Evolutionary conservation across 1,140 invertebrate species (phyloP).

Genomic region (Drosophila athabasca): DNA sequence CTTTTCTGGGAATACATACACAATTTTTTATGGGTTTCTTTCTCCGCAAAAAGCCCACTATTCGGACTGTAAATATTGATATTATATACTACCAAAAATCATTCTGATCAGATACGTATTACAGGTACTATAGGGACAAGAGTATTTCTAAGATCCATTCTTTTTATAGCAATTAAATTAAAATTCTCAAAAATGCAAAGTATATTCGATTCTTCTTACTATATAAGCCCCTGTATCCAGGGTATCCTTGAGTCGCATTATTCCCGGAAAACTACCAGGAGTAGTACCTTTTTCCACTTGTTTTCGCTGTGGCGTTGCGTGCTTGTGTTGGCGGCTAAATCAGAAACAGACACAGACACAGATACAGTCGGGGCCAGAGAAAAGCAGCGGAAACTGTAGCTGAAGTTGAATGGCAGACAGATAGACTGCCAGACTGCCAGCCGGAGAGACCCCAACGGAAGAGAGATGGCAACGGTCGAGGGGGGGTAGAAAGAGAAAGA

Average conservation of each 20-base stretch:
- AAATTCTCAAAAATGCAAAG: no score
- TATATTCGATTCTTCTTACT: no score
- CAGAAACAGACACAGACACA: constrained; percentile 40
- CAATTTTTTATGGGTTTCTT: no score
- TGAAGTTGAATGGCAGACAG: constrained; percentile 59
- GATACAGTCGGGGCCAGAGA: constrained; percentile 6
- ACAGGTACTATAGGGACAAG: no score
- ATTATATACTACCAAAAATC: no score
- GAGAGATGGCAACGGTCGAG: neutral
- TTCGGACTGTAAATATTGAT: no score
- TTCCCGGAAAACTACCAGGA: neutral
- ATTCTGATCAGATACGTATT: no score
- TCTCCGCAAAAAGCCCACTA: no score
- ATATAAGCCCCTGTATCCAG: no score
- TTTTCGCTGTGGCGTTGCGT: constrained; percentile 17
- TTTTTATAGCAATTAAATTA: no score
- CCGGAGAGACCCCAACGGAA: neutral
- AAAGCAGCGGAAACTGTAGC: constrained; percentile 48
- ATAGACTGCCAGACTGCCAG: constrained; percentile 32
- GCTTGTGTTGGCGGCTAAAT: constrained; percentile 41
- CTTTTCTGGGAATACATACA: no score
- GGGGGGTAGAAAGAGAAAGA: constrained; percentile 6
- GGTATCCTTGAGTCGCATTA: neutral
- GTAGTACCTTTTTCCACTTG: neutral
- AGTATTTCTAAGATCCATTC: no score